phyloP scores from a whole-genome alignment of 2,113 vertebrate genomes.

The Turdus rufiventris region DNA sequence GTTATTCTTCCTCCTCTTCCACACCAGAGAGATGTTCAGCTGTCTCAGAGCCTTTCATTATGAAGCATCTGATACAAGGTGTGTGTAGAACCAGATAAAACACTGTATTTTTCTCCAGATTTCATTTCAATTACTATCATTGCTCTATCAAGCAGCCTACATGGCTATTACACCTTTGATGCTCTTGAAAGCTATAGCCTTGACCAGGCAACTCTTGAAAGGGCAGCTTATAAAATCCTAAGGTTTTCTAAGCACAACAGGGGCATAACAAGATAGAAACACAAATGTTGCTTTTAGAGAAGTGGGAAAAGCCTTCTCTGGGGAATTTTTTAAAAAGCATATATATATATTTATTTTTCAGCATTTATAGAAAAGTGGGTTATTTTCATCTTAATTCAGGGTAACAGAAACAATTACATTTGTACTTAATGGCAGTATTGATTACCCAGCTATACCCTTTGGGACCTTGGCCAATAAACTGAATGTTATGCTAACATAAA shows the following conservation, averaged over 20 bases:
- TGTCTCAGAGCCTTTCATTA: conserved; percentile 20
- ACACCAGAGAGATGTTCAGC: neutral
- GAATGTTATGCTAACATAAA: neutral
- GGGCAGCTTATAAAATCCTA: neutral
- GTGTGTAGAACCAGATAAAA: conserved; percentile 47
- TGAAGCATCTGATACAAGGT: conserved; percentile 55
- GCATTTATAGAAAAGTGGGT: neutral
- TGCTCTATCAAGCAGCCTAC: conserved; percentile 64
- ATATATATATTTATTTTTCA: neutral
- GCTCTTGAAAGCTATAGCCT: conserved; percentile 35
- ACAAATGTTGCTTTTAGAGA: neutral
- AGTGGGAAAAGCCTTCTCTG: neutral
- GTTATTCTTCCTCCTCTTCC: conserved; percentile 34
- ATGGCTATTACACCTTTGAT: conserved; percentile 67
- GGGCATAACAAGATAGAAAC: neutral
- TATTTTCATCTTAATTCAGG: neutral
- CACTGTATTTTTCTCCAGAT: conserved; percentile 62
- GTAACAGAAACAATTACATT: neutral
- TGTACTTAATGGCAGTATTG: neutral
- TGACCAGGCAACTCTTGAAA: neutral
- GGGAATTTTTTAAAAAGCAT: neutral
- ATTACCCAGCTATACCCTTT: neutral
- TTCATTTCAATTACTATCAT: conserved; percentile 75
- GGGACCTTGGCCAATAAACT: neutral
- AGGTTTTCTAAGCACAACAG: neutral